Percentiles rank a stretch among this genome's conserved stretches.
phyloP scores from a whole-genome alignment of 2,888 invertebrate species.

The Folsomia candida region DNA sequence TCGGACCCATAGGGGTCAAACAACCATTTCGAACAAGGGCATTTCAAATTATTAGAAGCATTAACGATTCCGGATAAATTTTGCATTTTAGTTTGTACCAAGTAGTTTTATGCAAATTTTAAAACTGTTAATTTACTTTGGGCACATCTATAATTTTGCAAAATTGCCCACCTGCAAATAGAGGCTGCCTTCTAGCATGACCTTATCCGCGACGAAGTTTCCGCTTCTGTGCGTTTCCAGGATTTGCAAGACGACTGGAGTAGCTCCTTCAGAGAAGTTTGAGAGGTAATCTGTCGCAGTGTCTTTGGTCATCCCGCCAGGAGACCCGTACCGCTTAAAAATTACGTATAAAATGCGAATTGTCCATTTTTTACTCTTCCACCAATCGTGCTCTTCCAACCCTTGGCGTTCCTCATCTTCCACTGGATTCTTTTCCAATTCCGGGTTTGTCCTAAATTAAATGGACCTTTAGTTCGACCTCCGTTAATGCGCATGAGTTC shows the following conservation, averaged over 20 bases:
- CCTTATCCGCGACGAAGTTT: conserved; percentile 83
- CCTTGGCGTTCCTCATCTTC: conserved; percentile 74
- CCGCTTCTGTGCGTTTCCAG: conserved; percentile 78
- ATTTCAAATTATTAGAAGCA: too few species aligned
- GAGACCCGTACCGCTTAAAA: conserved; percentile 97
- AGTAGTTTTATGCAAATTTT: too few species aligned
- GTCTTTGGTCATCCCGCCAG: conserved; percentile 82
- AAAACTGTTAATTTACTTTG: too few species aligned
- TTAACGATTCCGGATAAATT: too few species aligned
- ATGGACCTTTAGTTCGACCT: too few species aligned
- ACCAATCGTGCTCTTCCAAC: conserved; percentile 85
- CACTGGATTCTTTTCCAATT: conserved; percentile 44
- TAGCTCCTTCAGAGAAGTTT: conserved; percentile 82
- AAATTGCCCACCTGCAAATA: conserved; percentile 46
- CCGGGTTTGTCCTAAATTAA: conserved; percentile 59
- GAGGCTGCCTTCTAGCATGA: conserved; percentile 80
- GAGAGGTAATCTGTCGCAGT: conserved; percentile 95
- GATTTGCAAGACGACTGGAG: conserved; percentile 80
- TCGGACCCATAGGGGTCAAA: too few species aligned
- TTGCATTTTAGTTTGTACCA: too few species aligned
- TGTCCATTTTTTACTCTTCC: conserved; percentile 99
- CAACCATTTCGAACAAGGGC: too few species aligned
- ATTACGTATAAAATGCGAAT: conserved; percentile 85
- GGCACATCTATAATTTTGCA: too few species aligned
- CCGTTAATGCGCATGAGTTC: too few species aligned